Evolutionary conservation across 2,797 vertebrate genomes (phyloP), one percentile per base, ranked within the genome.

Genomic region (Gouania willdenowi): DNA sequence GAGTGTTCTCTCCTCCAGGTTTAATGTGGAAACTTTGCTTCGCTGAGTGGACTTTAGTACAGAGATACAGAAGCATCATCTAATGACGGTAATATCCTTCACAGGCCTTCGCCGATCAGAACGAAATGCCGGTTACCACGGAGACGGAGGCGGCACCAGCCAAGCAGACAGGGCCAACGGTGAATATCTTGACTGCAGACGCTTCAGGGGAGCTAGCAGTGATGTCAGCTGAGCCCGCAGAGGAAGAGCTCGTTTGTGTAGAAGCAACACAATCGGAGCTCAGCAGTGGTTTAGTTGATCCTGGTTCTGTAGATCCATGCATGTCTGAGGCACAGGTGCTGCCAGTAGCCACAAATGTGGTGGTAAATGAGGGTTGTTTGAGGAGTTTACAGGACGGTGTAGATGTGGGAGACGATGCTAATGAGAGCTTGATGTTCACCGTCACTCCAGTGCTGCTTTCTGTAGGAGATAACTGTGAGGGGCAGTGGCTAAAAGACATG

Each of bases 51-150:
- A 10, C 5, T 35, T 26, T 34, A 24, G 33, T 26, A 23, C 1
- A 0, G 5, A 18, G 15, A 20, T 24, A n/a, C n/a, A 27, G 18
- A 41, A 41, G 38, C 27, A 5, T 26, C 1, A 26, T 36, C 19
- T 71, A 37, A 77, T 18, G 3, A 0, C 29, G 1, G 82, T 13
- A 74, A 92, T 89, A 75, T 91, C 30, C 82, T 89, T 5, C 79
- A 79, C 57, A 93, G 93, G 68, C 86, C 79, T 74, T 90, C 79
- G 22, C 89, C 84, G 77, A 87, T 82, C 75, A 86, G 1, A 79
- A 68, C 0, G 84, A 83, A 64, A 76, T 68, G 8, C 37, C 41
- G 69, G 41, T 57, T 22, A 33, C 58, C 34, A 43, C 80, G 66
- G 87, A 88, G 75, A 84, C 84, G 2, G 83, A 91, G 71, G 87